Base-by-base conservation (phyloP, 2,113 vertebrate genomes). In the Empidonax alnorum region DNA sequence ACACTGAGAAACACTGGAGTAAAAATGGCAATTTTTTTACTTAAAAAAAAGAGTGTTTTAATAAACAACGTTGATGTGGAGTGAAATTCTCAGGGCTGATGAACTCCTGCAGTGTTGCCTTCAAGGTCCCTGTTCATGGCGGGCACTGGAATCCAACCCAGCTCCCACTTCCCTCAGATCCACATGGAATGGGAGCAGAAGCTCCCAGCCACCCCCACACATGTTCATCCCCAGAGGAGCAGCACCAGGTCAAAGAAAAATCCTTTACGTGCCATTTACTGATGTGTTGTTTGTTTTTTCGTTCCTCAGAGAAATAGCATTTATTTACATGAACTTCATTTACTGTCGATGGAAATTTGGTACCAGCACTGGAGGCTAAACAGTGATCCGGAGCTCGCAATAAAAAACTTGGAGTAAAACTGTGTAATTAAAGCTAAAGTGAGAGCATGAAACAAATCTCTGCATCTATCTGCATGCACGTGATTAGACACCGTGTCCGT, bases 401-500 rank as follows among this genome's bases (percentile, higher is more conserved):
- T 86, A 94, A 96, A 94, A 96, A 97, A 93, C 65, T 87, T 85
- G 76, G 96, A 97, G 84, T 96, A 95, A 97, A 97, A 96, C 50
- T 39, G 53, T 87, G 71, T 95, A 97, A 98, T 97, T 97, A 97
- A 97, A 97, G 55, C 63, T 89, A 80, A 77, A 41, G 28, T 80
- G 55, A 80, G 87, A 80, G 93, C 91, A 91, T 42, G 79, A 92
- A 97, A 93, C 61, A 80, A 66, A 91, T 72, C 37, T 31, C 55
- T 75, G 65, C 72, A 44, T 76, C 28, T 49, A 68, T 94, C 59
- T 94, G 33, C 44, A 69, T 18, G 58, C 19, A 12, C 87, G 46
- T 69, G 56, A 90, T 96, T 94, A 96, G 94, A 85, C 71, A 41
- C 42, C 87, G n/a, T 59, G 95, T 84, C 80, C 95, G 67, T 94